Evolutionary conservation across 2,888 invertebrate species (phyloP).

Genomic region (Heliothis peltigera): DNA sequence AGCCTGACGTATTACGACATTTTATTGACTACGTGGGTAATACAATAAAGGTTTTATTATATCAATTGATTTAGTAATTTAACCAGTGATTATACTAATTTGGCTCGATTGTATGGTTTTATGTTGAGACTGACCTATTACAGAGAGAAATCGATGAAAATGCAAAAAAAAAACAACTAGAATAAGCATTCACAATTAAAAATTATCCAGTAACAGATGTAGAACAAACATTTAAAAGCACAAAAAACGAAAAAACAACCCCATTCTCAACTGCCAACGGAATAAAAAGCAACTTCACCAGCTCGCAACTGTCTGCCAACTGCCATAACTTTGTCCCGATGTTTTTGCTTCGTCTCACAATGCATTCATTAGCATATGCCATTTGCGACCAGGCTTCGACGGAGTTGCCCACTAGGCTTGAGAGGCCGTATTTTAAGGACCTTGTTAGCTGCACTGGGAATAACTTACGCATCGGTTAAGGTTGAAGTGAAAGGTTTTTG

Average conservation of each 20-base stretch:
- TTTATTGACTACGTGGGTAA: slow-evolving; percentile 37
- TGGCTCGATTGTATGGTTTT: slow-evolving; percentile 6
- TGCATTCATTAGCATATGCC: slow-evolving; percentile 55
- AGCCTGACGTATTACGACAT: slow-evolving; percentile 29
- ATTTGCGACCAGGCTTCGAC: slow-evolving; percentile 28
- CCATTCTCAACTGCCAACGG: slow-evolving; percentile 21
- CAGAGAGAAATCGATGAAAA: not conserved
- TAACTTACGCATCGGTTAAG: slow-evolving; percentile 1
- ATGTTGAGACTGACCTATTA: slow-evolving; percentile 9
- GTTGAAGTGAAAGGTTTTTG: not conserved
- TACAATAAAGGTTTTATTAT: slow-evolving; percentile 15
- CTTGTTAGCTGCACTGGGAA: slow-evolving; percentile 3
- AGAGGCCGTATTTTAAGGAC: slow-evolving; percentile 23
- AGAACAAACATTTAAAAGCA: slow-evolving; percentile 28
- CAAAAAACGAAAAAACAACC: slow-evolving; percentile 30
- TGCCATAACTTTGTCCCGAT: slow-evolving; percentile 52
- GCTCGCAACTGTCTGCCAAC: slow-evolving; percentile 50
- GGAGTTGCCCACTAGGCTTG: slow-evolving; percentile 11
- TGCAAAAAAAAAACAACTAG: slow-evolving; percentile 9
- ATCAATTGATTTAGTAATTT: not conserved
- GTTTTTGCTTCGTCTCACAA: slow-evolving; percentile 49
- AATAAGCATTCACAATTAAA: slow-evolving; percentile 27
- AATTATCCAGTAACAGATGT: slow-evolving; percentile 31
- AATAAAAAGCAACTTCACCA: slow-evolving; percentile 51
- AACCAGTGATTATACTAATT: not conserved